Evolutionary conservation across 2,888 invertebrate genomes (phyloP).

Genomic region (Cantharis rustica): DNA sequence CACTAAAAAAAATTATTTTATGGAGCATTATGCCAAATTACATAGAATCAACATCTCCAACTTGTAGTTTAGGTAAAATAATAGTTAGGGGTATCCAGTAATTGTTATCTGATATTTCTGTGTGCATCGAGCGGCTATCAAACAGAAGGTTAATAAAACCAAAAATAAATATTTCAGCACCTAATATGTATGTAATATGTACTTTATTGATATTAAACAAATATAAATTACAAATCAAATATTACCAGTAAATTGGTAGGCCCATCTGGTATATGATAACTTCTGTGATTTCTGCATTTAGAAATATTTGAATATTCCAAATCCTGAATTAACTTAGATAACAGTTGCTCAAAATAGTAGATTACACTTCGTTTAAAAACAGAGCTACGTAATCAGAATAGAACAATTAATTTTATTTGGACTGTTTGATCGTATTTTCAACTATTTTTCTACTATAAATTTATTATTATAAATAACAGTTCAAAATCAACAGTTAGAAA

Average conservation of each 20-base stretch:
- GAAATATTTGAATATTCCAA: neutral
- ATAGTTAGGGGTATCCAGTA: neutral
- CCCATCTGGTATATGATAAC: neutral
- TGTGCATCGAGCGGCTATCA: neutral
- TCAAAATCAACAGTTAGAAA: too few species aligned
- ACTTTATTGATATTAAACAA: neutral
- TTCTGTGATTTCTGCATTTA: neutral
- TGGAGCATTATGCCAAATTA: neutral
- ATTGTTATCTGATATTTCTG: neutral
- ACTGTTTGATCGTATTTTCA: too few species aligned
- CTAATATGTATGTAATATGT: too few species aligned
- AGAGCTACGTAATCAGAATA: too few species aligned
- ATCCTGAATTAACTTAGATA: neutral
- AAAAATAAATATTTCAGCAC: constrained; percentile 1
- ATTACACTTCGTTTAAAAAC: too few species aligned
- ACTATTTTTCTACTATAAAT: too few species aligned
- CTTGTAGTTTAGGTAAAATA: neutral
- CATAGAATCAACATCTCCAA: neutral
- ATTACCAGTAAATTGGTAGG: neutral
- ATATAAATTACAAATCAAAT: neutral
- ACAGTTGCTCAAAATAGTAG: neutral
- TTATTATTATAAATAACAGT: too few species aligned
- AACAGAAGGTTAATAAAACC: neutral
- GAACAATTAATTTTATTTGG: too few species aligned
- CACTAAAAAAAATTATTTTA: neutral